Base-by-base conservation (phyloP, 1,140 invertebrate genomes). In the Bombus haemorrhoidalis region DNA sequence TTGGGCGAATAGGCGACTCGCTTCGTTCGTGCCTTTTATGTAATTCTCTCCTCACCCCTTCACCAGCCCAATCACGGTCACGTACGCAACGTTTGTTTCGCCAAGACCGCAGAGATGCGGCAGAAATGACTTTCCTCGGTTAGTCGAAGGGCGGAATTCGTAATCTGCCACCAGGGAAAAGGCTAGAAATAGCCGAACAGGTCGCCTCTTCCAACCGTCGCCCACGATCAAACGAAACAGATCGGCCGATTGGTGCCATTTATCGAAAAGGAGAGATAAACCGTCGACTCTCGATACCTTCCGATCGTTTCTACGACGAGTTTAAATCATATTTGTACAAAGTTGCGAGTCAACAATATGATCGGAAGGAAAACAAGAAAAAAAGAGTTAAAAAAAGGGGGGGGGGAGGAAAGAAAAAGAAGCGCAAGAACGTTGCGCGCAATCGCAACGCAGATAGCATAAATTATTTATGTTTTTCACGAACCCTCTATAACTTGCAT, bases 11-110 rank as follows among this genome's bases (percentile, higher is more conserved):
- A 91, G 91, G 89, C 89, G 91, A 91, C 88, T 92, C 89, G 87
- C 89, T 93, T 76, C 87, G 81, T 88, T 93, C 86, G 87, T 91
- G 87, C 92, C 93, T 94, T 94, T 95, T 94, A 92, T 92, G 91
- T 86, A 88, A 93, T 93, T 91, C 87, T 87, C 86, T 88, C 86
- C 83, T 91, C 75, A 87, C 83, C 88, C 88, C 89, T 85, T 87
- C 86, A n/a, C 86, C 86, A n/a, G 15, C 39, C 86, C 88, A 89
- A 87, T 89, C 86, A 81, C 86, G 89, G 86, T 90, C 89, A 90
- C 77, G 89, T 90, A 88, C 76, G 81, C 64, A 81, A 90, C 79
- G 68, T 89, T 87, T 81, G 68, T 85, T 57, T 81, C 57, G 74
- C 81, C 71, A 72, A 83, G 76, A 84, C 66, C 73, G 72, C 83